phyloP scores from a whole-genome alignment of 2,113 vertebrate species.

The Hystrix cristata region DNA sequence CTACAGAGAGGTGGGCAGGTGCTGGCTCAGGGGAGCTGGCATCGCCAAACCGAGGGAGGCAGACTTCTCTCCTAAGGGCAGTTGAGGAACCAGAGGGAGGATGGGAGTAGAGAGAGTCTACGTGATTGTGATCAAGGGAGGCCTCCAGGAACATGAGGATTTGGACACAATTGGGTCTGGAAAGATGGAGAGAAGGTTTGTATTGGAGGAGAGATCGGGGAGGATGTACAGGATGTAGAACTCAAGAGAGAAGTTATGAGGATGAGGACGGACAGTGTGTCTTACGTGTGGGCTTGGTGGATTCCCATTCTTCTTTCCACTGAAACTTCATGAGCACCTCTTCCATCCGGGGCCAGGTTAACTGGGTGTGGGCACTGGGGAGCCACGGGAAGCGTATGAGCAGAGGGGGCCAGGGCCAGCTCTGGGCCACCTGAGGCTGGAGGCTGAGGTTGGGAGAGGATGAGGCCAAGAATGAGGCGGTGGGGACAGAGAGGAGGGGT shows the following conservation, averaged over 20 bases:
- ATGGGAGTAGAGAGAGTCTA: background rate
- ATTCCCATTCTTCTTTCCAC: background rate
- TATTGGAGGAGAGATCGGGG: background rate
- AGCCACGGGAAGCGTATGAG: background rate
- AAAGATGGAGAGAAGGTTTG: background rate
- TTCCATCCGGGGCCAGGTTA: background rate
- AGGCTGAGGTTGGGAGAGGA: background rate
- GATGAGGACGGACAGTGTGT: background rate
- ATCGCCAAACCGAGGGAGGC: background rate
- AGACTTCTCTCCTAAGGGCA: background rate
- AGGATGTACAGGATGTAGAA: background rate
- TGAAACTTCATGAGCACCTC: background rate
- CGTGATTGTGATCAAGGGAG: background rate
- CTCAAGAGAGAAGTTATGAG: background rate
- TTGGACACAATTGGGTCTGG: background rate
- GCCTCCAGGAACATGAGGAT: constrained; percentile 6
- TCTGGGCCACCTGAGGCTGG: background rate
- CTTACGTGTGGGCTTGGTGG: background rate
- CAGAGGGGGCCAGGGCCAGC: background rate
- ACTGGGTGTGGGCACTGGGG: background rate
- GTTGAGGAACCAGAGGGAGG: background rate
- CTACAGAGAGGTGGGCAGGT: background rate
- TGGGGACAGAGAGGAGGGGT: background rate
- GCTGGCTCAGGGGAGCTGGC: background rate
- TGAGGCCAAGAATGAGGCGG: background rate